Percentiles rank a stretch among this genome's conserved stretches.
Conservation (phyloP, 2,797 vertebrate genomes). For the Arctocebus calabarensis region DNA sequence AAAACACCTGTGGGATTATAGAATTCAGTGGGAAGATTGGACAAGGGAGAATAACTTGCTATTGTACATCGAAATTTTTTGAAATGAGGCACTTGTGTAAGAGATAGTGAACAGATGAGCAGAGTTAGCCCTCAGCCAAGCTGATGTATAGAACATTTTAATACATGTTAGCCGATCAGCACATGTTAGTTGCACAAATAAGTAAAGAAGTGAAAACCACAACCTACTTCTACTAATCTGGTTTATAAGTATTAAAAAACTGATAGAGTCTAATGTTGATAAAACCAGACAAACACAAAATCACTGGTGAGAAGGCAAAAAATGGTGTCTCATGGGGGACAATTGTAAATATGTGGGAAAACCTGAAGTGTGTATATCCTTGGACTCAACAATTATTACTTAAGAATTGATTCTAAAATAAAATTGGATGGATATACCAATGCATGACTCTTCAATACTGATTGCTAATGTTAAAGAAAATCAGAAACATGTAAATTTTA, state of each 20-base stretch:
- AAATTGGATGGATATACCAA: background rate
- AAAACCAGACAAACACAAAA: constrained; percentile 40
- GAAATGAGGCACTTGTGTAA: background rate
- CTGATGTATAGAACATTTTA: background rate
- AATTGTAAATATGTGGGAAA: constrained; percentile 18
- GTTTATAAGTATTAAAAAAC: background rate
- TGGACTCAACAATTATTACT: background rate
- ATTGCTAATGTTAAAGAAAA: constrained; percentile 24
- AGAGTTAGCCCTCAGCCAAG: background rate
- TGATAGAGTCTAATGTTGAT: background rate
- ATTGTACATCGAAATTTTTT: background rate
- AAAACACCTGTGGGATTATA: background rate
- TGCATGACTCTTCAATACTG: background rate
- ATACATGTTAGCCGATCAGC: background rate
- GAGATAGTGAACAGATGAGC: background rate
- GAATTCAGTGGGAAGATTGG: background rate
- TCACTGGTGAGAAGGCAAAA: constrained; percentile 17
- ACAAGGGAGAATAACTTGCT: background rate
- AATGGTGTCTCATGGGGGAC: background rate
- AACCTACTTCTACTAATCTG: background rate
- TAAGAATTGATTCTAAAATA: background rate
- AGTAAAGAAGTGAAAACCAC: constrained; percentile 45
- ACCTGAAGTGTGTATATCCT: background rate
- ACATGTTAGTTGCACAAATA: background rate
- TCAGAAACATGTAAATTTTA: background rate